Percentiles rank a stretch among this genome's conserved stretches.
These are phyloP conservation scores for Reticulitermes lucifugus DNA, from an alignment of 2,888 invertebrate genomes.

Conservation along the genomic window DNA sequence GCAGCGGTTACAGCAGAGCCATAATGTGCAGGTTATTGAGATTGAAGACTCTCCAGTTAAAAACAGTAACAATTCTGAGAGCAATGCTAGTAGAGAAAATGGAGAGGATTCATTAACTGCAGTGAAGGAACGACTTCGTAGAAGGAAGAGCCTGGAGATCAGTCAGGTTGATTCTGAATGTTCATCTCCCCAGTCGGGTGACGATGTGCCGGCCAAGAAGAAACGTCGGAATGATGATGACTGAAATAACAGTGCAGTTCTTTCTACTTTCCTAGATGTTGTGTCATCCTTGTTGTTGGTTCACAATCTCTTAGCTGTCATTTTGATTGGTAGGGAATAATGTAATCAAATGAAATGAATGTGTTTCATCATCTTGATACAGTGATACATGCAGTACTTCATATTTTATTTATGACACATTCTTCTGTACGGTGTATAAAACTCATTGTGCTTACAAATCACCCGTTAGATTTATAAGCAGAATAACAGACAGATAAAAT, in stretches of 20 bases:
- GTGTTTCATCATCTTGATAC: constrained; percentile 31
- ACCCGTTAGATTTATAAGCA: constrained; percentile 9
- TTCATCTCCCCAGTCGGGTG: constrained; percentile 40
- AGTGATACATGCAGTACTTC: neutral
- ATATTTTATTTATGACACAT: constrained; percentile 25
- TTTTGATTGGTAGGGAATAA: constrained; percentile 38
- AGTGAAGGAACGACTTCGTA: constrained; percentile 54
- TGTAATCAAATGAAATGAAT: constrained; percentile 15
- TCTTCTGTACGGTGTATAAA: neutral
- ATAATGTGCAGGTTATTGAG: constrained; percentile 54
- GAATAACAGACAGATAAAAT: neutral
- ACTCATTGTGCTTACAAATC: constrained; percentile 11
- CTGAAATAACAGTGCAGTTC: constrained; percentile 22
- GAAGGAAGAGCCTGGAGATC: constrained; percentile 55
- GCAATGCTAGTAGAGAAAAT: constrained; percentile 47
- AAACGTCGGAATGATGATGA: constrained; percentile 45
- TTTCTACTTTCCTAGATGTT: constrained; percentile 37
- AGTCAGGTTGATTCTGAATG: constrained; percentile 54
- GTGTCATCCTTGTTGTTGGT: constrained; percentile 41
- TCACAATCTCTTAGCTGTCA: constrained; percentile 39
- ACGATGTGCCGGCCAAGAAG: constrained; percentile 44
- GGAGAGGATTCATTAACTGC: constrained; percentile 54
- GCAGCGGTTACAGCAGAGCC: constrained; percentile 50
- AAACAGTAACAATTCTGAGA: constrained; percentile 44
- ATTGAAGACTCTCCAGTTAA: constrained; percentile 54